These are phyloP conservation scores for Rhegmatorhina hoffmannsi DNA, from an alignment of 2,113 vertebrate genomes.

Conservation along the genomic window DNA sequence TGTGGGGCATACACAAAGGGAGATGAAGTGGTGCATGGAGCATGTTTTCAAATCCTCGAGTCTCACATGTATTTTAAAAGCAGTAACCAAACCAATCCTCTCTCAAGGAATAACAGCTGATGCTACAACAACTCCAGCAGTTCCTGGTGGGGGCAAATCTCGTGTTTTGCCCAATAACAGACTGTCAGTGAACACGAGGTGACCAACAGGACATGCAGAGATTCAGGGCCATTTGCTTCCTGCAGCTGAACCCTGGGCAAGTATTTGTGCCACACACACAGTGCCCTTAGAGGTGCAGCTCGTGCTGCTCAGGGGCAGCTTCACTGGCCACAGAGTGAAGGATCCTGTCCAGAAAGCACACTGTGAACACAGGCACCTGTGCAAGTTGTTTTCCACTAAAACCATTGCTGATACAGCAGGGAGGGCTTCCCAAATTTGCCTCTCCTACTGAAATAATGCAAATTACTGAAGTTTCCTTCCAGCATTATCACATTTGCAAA, in stretches of 20 bases:
- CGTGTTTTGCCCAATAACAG: neutral
- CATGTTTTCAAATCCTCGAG: neutral
- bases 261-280: neutral
- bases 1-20: neutral
- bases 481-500: neutral
- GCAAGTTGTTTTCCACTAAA: neutral
- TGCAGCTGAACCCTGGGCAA: neutral
- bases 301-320: neutral
- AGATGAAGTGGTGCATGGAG: neutral
- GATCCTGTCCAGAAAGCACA: neutral
- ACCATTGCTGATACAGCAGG: neutral
- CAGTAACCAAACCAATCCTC: neutral
- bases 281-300: neutral
- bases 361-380: fast-evolving
- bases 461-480: neutral
- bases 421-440: neutral
- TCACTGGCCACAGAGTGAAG: neutral
- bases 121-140: neutral
- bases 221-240: neutral
- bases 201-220: neutral
- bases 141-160: neutral
- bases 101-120: neutral
- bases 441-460: neutral
- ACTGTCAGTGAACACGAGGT: neutral
- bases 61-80: neutral